Evolutionary conservation across 2,888 invertebrate genomes (phyloP).

Genomic region (Tenthredo notha): DNA sequence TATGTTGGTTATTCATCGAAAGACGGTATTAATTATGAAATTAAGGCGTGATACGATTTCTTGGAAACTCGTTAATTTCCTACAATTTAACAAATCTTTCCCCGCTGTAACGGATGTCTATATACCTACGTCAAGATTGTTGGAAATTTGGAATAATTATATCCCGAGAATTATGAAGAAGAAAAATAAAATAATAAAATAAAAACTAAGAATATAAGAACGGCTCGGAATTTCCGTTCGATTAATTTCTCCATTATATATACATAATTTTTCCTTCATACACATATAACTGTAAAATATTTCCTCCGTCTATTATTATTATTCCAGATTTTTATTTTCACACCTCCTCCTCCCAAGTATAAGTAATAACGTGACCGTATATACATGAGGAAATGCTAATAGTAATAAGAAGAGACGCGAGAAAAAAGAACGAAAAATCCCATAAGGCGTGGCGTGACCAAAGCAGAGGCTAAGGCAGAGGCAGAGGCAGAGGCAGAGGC

Average conservation of each 20-base stretch:
- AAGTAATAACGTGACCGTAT: neutral
- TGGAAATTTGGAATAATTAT: neutral
- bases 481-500: conserved; percentile 51
- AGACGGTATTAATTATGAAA: neutral
- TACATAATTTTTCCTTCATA: neutral
- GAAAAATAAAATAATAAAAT: neutral
- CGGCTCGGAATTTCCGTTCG: neutral
- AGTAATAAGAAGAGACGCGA: neutral
- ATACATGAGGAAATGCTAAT: neutral
- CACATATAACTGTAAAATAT: neutral
- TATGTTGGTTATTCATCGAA: neutral
- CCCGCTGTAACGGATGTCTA: neutral
- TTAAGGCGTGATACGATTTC: conserved; percentile 4
- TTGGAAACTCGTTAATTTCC: neutral
- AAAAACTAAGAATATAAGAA: neutral
- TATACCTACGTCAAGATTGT: neutral
- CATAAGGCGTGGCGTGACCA: conserved; percentile 46
- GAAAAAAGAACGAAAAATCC: conserved; percentile 35
- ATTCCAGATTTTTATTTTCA: neutral
- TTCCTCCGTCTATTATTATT: neutral
- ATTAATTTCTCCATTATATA: neutral
- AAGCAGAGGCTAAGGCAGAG: conserved; percentile 34
- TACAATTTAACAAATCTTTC: neutral
- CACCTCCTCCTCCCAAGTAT: neutral
- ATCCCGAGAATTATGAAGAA: neutral